A percentile compares a stretch with the other conserved stretches of the same genome.
Conservation (phyloP, 1,140 invertebrate species). For the Leptoteleia sp. region DNA sequence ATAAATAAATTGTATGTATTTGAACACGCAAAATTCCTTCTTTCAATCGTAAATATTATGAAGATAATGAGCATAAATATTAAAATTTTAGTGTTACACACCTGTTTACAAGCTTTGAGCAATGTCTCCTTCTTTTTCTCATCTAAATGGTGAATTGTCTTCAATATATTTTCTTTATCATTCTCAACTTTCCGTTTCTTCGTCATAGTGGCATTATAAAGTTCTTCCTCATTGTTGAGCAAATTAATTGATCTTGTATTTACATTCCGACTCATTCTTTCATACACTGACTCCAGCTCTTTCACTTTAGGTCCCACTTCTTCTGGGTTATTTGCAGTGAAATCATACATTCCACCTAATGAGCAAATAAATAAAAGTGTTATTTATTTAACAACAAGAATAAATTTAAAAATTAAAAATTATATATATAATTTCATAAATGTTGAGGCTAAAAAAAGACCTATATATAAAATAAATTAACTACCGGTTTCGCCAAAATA, state of each 20-base stretch:
- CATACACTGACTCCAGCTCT: slow-evolving; percentile 85
- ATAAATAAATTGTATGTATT: too few relatives aligned
- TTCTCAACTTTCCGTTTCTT: slow-evolving; percentile 92
- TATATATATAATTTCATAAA: too few relatives aligned
- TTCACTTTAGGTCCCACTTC: slow-evolving; percentile 82
- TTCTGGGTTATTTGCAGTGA: slow-evolving; percentile 75
- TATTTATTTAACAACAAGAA: slow-evolving; percentile 13
- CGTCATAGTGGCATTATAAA: slow-evolving; percentile 89
- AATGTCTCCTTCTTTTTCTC: slow-evolving; percentile 93
- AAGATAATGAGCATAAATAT: too few relatives aligned
- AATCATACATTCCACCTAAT: slow-evolving; percentile 78
- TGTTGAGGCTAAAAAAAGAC: too few relatives aligned
- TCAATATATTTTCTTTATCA: slow-evolving; percentile 91
- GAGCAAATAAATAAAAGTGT: slow-evolving; percentile 23
- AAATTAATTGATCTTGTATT: slow-evolving; percentile 93
- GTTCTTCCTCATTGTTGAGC: slow-evolving; percentile 92
- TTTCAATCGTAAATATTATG: too few relatives aligned
- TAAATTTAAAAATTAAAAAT: not conserved
- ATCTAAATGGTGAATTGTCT: slow-evolving; percentile 93
- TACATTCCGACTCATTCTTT: slow-evolving; percentile 89
- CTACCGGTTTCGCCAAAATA: slow-evolving; percentile 89
- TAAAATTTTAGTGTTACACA: slow-evolving; percentile 70
- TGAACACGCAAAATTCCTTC: too few relatives aligned
- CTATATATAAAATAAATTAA: slow-evolving; percentile 2
- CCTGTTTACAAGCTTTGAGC: slow-evolving; percentile 89